These are phyloP conservation scores for Aspidapion aeneum DNA, from an alignment of 2,888 invertebrate genomes.

Conservation along the genomic window DNA sequence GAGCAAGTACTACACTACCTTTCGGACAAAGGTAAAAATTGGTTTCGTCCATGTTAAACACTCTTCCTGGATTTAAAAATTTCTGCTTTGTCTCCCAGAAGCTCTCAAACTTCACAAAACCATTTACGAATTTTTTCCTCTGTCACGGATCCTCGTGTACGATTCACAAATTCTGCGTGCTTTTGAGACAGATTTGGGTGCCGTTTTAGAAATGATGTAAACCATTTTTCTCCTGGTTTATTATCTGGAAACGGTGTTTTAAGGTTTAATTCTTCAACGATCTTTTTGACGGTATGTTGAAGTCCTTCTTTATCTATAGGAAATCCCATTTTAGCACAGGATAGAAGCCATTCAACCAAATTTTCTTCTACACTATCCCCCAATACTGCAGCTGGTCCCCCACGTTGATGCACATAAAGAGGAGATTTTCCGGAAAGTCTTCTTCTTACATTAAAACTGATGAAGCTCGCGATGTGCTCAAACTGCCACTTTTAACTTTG, in stretches of 20 bases:
- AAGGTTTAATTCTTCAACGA: background rate
- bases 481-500: background rate
- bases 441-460: slow-evolving; percentile 3
- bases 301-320: slow-evolving; percentile 7
- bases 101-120: background rate
- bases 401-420: background rate
- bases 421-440: slow-evolving; percentile 2
- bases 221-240: slow-evolving; percentile 6
- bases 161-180: slow-evolving; percentile 9
- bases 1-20: background rate
- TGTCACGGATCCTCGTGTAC: background rate
- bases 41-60: slow-evolving; percentile 14
- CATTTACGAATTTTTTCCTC: slow-evolving; percentile 2
- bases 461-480: background rate
- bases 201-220: slow-evolving; percentile 1
- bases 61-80: background rate
- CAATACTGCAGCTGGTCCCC: background rate
- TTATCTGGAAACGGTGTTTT: slow-evolving; percentile 2
- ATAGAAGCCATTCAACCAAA: slow-evolving; percentile 6
- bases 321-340: slow-evolving; percentile 5
- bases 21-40: slow-evolving; percentile 7
- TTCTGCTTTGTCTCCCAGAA: background rate
- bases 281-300: background rate
- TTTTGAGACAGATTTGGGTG: slow-evolving; percentile 9
- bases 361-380: background rate